phyloP scores from a whole-genome alignment of 2,113 vertebrate genomes.

The Catharus minimus region DNA sequence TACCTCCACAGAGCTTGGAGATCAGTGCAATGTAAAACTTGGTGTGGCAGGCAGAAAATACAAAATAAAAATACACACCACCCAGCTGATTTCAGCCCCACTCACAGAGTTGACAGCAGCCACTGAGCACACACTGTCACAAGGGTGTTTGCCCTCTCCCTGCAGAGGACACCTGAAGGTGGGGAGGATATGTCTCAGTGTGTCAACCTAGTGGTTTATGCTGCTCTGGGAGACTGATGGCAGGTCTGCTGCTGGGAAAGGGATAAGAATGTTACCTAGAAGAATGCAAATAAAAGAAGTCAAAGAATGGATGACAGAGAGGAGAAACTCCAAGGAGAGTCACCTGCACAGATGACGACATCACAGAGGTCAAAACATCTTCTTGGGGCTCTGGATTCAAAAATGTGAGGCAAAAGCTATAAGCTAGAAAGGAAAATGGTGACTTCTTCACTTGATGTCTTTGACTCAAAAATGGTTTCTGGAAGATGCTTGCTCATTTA shows the following conservation, averaged over 20 bases:
- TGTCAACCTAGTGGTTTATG: neutral
- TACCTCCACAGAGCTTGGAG: neutral
- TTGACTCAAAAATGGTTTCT: slow-evolving; percentile 13
- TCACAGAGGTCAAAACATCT: neutral
- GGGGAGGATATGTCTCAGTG: neutral
- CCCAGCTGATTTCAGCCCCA: neutral
- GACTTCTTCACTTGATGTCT: slow-evolving; percentile 3
- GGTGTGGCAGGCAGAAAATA: neutral
- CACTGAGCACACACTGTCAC: neutral
- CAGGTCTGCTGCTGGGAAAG: neutral
- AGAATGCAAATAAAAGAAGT: neutral
- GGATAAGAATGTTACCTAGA: neutral
- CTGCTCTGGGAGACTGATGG: neutral
- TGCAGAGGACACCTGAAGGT: neutral
- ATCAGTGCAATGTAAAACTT: neutral
- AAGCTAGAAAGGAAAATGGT: neutral
- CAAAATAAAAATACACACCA: neutral
- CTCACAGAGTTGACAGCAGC: neutral
- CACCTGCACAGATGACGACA: neutral
- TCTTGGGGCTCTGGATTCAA: neutral
- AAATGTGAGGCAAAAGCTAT: neutral
- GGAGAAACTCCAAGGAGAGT: neutral
- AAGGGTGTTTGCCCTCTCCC: neutral
- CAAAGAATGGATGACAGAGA: neutral
- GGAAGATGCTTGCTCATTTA: slow-evolving; percentile 23